These are phyloP conservation scores for Aspidiotus rigidus DNA, from an alignment of 2,888 invertebrate genomes.

Conservation along the genomic window DNA sequence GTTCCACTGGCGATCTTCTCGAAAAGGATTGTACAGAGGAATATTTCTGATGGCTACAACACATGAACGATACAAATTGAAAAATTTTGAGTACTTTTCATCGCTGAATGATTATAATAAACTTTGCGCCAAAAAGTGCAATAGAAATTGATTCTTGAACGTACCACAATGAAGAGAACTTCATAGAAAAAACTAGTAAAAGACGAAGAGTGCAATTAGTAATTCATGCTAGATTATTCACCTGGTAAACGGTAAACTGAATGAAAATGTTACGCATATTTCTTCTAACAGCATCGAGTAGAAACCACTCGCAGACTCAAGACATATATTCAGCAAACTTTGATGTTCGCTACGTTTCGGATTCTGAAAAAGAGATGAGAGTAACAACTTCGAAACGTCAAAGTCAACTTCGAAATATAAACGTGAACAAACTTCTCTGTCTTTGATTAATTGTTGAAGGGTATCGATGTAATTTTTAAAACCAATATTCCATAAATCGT, in stretches of 20 bases:
- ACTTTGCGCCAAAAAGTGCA: no score
- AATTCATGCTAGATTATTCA: slow-evolving; percentile 38
- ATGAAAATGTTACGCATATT: slow-evolving; percentile 68
- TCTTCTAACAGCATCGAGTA: slow-evolving; percentile 72
- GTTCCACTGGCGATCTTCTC: slow-evolving; percentile 18
- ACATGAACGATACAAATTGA: background rate
- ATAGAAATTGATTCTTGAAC: no score
- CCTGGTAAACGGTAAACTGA: slow-evolving; percentile 67
- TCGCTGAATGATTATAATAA: no score
- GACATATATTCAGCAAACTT: slow-evolving; percentile 66
- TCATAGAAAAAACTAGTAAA: background rate
- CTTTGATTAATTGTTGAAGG: slow-evolving; percentile 65
- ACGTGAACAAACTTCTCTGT: slow-evolving; percentile 54
- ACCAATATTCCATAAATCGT: slow-evolving; percentile 79
- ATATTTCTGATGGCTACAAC: slow-evolving; percentile 24
- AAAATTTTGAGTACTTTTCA: background rate
- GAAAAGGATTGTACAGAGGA: slow-evolving; percentile 18
- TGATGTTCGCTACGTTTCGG: slow-evolving; percentile 64
- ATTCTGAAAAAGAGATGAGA: slow-evolving; percentile 47
- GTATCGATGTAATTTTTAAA: slow-evolving; percentile 79
- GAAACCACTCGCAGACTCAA: slow-evolving; percentile 77
- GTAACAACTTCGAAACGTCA: background rate
- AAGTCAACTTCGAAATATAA: background rate
- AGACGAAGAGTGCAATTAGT: slow-evolving; percentile 40
- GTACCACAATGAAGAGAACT: background rate